These are phyloP conservation scores for Ispidina lecontei DNA, from an alignment of 2,797 vertebrate species.

Conservation along the genomic window DNA sequence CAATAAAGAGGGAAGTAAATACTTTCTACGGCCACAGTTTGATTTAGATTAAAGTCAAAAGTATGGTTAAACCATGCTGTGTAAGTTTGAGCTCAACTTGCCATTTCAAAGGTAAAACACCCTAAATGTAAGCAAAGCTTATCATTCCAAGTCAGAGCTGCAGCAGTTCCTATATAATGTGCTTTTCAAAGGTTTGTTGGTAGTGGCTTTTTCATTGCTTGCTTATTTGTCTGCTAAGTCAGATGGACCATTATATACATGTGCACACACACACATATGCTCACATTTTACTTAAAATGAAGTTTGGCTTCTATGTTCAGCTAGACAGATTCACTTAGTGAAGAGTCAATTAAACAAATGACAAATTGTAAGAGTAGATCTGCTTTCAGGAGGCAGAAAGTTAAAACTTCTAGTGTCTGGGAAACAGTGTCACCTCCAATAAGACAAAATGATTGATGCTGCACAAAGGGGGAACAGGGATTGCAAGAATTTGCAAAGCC, in stretches of 20 bases:
- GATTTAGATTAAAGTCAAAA: not conserved
- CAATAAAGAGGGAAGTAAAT: not conserved
- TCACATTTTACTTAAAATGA: not conserved
- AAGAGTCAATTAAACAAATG: conserved; percentile 18
- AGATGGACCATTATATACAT: not conserved
- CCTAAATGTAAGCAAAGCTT: not conserved
- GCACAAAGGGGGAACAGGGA: not conserved
- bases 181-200: not conserved
- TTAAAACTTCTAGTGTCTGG: not conserved
- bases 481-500: conserved; percentile 23
- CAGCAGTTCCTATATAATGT: not conserved
- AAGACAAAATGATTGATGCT: conserved; percentile 18
- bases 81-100: not conserved
- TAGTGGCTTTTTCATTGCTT: not conserved
- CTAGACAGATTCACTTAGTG: not conserved
- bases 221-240: not conserved
- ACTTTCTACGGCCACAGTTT: not conserved
- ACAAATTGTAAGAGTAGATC: not conserved
- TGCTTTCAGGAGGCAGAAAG: not conserved
- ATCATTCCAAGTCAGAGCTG: not conserved
- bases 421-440: not conserved
- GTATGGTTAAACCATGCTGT: not conserved
- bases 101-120: not conserved
- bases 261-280: accelerated
- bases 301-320: not conserved